These are phyloP conservation scores for Sericinus montela DNA, from an alignment of 2,888 invertebrate species.

Conservation along the genomic window DNA sequence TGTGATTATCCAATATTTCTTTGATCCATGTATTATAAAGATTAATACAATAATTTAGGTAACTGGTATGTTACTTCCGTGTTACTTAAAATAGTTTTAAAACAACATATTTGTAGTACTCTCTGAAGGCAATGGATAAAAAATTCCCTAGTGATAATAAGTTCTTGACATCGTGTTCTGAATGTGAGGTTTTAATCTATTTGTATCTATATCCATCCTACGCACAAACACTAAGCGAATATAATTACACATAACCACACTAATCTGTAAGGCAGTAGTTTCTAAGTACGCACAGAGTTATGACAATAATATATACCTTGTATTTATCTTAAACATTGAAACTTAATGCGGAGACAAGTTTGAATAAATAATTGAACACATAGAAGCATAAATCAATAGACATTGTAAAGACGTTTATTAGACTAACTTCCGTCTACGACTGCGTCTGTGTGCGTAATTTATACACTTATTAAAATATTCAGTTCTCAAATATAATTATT, in stretches of 20 bases:
- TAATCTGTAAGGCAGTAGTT: conserved; percentile 11
- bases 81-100: no score
- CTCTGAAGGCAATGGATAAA: no score
- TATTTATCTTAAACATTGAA: conserved; percentile 11
- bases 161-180: neutral
- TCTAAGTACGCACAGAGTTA: conserved; percentile 3
- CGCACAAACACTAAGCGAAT: neutral
- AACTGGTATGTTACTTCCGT: no score
- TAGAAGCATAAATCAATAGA: neutral
- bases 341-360: conserved; percentile 4
- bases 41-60: no score
- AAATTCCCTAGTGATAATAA: no score
- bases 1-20: no score
- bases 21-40: no score
- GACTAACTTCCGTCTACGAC: no score
- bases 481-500: no score
- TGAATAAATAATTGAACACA: conserved; percentile 11
- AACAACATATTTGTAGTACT: no score
- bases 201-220: neutral
- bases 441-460: no score
- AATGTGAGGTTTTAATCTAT: neutral
- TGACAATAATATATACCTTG: conserved; percentile 10
- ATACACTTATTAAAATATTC: no score
- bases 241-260: conserved; percentile 1
- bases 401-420: neutral